Conservation (phyloP, 2,888 invertebrate species). For the Strigamia crassipes region DNA sequence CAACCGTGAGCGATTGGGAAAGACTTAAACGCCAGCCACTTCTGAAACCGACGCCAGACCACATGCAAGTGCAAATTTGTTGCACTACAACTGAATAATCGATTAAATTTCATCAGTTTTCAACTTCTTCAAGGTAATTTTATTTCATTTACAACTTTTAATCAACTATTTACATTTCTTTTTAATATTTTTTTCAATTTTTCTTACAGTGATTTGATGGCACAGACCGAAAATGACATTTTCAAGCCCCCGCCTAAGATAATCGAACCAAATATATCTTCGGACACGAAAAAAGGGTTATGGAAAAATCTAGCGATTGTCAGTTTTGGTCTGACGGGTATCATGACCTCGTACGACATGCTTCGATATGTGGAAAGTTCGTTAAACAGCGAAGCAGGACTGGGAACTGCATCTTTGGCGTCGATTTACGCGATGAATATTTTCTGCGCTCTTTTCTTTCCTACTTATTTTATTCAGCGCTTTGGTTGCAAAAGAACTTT, state of each 20-base stretch:
- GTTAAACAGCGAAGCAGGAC: conserved; percentile 84
- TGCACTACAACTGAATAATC: too few relatives aligned
- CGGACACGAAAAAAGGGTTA: conserved; percentile 34
- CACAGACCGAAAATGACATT: not conserved
- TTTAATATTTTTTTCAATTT: too few relatives aligned
- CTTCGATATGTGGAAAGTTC: conserved; percentile 68
- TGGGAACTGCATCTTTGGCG: conserved; percentile 86
- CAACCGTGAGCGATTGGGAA: conserved; percentile 32
- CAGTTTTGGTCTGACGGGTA: conserved; percentile 50
- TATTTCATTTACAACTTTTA: too few relatives aligned
- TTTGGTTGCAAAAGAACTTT: conserved; percentile 93
- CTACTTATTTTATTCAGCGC: conserved; percentile 87
- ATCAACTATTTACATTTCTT: too few relatives aligned
- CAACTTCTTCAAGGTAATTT: too few relatives aligned
- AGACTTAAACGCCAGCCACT: not conserved
- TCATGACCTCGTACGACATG: conserved; percentile 51
- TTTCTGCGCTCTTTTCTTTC: conserved; percentile 92
- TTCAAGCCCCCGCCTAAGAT: not conserved
- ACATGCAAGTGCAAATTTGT: too few relatives aligned
- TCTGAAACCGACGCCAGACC: not conserved
- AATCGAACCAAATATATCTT: not conserved
- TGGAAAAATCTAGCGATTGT: conserved; percentile 51
- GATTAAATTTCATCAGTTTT: too few relatives aligned
- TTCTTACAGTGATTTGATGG: not conserved
- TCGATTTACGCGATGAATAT: conserved; percentile 92